Evolutionary conservation across 2,113 vertebrate species (phyloP).

Genomic region (Brachypodius melanocephalos): DNA sequence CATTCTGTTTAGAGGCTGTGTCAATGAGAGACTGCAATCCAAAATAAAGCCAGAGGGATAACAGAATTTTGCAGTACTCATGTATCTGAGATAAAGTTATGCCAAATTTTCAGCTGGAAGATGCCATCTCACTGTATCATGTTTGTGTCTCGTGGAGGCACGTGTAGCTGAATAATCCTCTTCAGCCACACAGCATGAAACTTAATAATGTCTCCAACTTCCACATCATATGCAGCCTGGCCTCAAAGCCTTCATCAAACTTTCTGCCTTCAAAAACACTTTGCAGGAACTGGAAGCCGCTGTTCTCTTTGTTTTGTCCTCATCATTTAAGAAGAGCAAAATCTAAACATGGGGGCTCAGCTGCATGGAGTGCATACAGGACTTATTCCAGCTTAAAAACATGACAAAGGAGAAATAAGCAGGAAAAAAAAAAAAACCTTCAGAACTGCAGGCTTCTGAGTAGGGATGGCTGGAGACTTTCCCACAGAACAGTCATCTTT

Average conservation of each 20-base stretch:
- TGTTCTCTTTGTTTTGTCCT: neutral
- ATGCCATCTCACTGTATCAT: neutral
- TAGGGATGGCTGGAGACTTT: neutral
- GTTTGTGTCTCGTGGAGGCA: neutral
- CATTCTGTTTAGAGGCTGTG: neutral
- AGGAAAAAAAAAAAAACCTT: neutral
- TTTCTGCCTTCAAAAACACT: neutral
- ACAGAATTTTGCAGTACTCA: neutral
- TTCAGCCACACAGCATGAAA: neutral
- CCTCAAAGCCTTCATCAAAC: neutral
- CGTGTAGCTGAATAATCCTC: neutral
- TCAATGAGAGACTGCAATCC: neutral
- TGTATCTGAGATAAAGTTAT: neutral
- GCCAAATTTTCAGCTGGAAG: neutral
- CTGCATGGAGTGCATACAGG: neutral
- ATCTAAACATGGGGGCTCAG: neutral
- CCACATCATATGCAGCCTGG: neutral
- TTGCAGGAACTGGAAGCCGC: neutral
- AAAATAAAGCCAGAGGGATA: neutral
- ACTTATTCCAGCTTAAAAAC: neutral
- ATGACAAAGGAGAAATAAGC: neutral
- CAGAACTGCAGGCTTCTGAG: neutral
- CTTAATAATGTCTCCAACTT: neutral
- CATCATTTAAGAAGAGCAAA: neutral
- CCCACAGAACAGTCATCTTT: neutral